Conservation (phyloP, 92 coral and sea anemone genomes). For the Parazoanthus swiftii region DNA sequence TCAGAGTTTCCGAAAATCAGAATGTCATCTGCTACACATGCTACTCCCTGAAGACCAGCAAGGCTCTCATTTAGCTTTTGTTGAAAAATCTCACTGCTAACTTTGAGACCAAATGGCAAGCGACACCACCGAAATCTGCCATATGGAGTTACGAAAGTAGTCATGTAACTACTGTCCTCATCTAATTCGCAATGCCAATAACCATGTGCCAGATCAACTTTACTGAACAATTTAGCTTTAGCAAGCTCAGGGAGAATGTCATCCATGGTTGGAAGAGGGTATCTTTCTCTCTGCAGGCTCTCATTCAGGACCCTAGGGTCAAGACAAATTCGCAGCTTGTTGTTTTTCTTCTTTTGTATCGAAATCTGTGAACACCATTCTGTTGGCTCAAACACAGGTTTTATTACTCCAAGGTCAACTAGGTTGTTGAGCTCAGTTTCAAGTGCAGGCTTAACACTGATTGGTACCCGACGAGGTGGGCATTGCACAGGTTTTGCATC, state of each 20-base stretch:
- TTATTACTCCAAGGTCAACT: constrained; percentile 21
- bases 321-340: constrained; percentile 42
- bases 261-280: constrained; percentile 47
- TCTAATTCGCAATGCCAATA: constrained; percentile 44
- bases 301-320: constrained; percentile 38
- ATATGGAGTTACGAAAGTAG: constrained; percentile 31
- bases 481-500: not conserved
- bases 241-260: constrained; percentile 47
- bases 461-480: constrained; percentile 32
- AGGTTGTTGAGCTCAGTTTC: constrained; percentile 27
- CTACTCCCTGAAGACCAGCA: constrained; percentile 33
- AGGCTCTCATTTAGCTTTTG: constrained; percentile 42
- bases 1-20: constrained; percentile 42
- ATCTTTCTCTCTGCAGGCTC: constrained; percentile 33
- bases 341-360: constrained; percentile 10
- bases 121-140: constrained; percentile 34
- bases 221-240: constrained; percentile 32
- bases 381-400: constrained; percentile 36
- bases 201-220: constrained; percentile 39
- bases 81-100: constrained; percentile 35
- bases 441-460: constrained; percentile 20
- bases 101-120: constrained; percentile 31
- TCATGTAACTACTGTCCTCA: constrained; percentile 31
- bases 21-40: constrained; percentile 48
- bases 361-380: constrained; percentile 30